Percentiles rank a stretch among this genome's conserved stretches.
Conservation (phyloP, 2,888 invertebrate species). For the Macropis europaea region DNA sequence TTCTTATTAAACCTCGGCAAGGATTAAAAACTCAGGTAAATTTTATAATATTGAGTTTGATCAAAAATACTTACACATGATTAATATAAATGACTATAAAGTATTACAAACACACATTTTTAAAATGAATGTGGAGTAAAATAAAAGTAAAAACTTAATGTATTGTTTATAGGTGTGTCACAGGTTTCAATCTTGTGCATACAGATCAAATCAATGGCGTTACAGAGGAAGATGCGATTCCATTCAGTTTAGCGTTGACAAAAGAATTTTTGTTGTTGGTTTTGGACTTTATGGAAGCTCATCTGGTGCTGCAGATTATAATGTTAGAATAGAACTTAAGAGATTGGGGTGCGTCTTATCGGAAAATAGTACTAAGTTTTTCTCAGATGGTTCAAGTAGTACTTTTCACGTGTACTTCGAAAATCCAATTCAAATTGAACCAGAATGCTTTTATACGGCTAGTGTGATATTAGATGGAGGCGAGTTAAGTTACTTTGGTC, state of each 20-base stretch:
- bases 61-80: too few species aligned
- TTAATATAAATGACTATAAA: too few species aligned
- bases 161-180: constrained; percentile 88
- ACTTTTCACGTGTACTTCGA: constrained; percentile 95
- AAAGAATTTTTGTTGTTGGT: constrained; percentile 96
- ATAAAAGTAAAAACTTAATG: neutral
- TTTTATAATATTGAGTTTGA: neutral
- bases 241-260: constrained; percentile 97
- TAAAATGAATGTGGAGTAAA: too few species aligned
- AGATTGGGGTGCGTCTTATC: constrained; percentile 93
- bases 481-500: constrained; percentile 97
- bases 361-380: constrained; percentile 95
- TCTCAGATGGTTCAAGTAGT: constrained; percentile 97
- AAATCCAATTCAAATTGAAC: constrained; percentile 93
- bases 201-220: constrained; percentile 98
- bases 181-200: constrained; percentile 97
- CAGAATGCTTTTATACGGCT: constrained; percentile 96
- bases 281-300: constrained; percentile 98
- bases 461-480: constrained; percentile 97
- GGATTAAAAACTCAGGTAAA: constrained; percentile 93
- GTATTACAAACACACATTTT: too few species aligned
- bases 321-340: constrained; percentile 96
- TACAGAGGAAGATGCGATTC: constrained; percentile 98
- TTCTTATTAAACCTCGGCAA: constrained; percentile 90
- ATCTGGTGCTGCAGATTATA: constrained; percentile 96